phyloP scores from a whole-genome alignment of 2,797 vertebrate genomes.

The Pempheris klunzingeri region DNA sequence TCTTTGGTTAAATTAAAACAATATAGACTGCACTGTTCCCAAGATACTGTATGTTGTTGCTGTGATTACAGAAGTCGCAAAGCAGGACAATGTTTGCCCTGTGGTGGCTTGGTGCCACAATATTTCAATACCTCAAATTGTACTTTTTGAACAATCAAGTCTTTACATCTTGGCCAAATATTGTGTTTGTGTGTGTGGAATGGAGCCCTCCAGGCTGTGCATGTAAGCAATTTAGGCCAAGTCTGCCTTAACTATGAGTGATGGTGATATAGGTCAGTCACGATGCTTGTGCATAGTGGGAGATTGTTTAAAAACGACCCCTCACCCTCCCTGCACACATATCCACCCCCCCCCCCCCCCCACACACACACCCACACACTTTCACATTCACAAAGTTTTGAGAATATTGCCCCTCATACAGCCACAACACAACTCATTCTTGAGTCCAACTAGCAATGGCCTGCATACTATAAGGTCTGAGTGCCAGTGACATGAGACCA shows the following conservation, averaged over 20 bases:
- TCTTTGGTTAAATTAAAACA: constrained; percentile 30
- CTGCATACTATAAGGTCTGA: constrained; percentile 78
- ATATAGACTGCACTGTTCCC: constrained; percentile 11
- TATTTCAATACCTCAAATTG: constrained; percentile 42
- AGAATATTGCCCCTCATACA: constrained; percentile 39
- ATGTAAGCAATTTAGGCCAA: constrained; percentile 77
- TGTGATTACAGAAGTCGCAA: constrained; percentile 34
- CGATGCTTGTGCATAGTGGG: constrained; percentile 64
- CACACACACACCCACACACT: constrained; percentile 19
- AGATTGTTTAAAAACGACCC: constrained; percentile 77
- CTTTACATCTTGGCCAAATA: constrained; percentile 46
- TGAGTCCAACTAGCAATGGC: constrained; percentile 55
- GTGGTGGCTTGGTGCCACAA: constrained; percentile 43
- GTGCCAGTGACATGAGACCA: constrained; percentile 83
- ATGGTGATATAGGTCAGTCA: constrained; percentile 71
- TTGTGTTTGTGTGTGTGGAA: constrained; percentile 50
- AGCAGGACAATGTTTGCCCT: constrained; percentile 37
- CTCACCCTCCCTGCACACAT: constrained; percentile 42
- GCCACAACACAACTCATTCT: constrained; percentile 57
- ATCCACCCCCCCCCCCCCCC: too few relatives aligned
- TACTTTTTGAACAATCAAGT: constrained; percentile 50
- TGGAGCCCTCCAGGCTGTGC: constrained; percentile 58
- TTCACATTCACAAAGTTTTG: constrained; percentile 36
- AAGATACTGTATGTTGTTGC: constrained; percentile 26
- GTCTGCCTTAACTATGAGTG: constrained; percentile 73